These are phyloP conservation scores for Drosophila nebulosa DNA, from an alignment of 1,140 invertebrate species.

Conservation along the genomic window DNA sequence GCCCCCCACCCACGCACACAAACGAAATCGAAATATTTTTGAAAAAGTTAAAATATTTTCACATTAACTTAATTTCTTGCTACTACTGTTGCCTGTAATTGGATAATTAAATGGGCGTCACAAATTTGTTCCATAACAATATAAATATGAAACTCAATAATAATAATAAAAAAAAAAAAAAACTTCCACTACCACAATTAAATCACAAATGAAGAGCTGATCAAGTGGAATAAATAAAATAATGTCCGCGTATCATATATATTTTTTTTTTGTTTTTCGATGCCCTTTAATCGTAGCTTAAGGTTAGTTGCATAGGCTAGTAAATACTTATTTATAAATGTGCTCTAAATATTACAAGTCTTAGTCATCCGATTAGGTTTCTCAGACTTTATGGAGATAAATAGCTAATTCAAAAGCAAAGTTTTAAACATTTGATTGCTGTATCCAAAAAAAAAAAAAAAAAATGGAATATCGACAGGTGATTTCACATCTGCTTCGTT, in stretches of 20 bases:
- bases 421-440: not conserved
- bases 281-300: not conserved
- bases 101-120: conserved; percentile 71
- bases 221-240: conserved; percentile 46
- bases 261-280: not conserved
- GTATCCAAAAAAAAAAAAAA: too few species aligned
- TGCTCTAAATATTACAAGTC: too few species aligned
- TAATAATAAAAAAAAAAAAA: conserved; percentile 46
- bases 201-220: conserved; percentile 38
- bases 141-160: conserved; percentile 53
- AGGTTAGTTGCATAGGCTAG: not conserved
- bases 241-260: conserved; percentile 7
- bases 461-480: too few species aligned
- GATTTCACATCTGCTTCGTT: not conserved
- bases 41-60: conserved; percentile 38
- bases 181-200: conserved; percentile 41
- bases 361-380: too few species aligned
- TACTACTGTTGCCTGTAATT: conserved; percentile 49
- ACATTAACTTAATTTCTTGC: conserved; percentile 53
- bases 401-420: too few species aligned
- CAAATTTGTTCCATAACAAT: conserved; percentile 48
- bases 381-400: too few species aligned
- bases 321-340: not conserved
- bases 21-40: conserved; percentile 39
- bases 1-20: not conserved